Base-by-base conservation (phyloP, 1,140 invertebrate genomes). In the Macrosteles quadrilineatus region DNA sequence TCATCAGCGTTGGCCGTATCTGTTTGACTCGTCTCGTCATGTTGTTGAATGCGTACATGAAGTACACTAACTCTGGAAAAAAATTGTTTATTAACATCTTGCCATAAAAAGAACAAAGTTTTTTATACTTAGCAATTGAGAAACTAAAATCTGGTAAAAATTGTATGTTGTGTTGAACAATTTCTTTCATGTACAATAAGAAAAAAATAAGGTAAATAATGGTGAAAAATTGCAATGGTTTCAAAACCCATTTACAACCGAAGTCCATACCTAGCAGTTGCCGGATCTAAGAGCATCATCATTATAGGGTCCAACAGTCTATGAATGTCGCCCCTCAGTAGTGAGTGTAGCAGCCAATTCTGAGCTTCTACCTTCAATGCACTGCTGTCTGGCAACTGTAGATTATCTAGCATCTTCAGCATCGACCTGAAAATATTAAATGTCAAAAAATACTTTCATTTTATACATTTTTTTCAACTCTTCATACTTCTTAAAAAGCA, bases 251-350 rank as follows among this genome's bases (percentile, higher is more conserved):
- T n/a, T n/a, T n/a, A n/a, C n/a, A n/a, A n/a, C n/a, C n/a, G n/a
- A n/a, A n/a, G n/a, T n/a, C n/a, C 32, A 14, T 6, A 36, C 32
- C 32, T 4, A 67, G 92, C 90, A 0, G 94, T 96, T 53, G 89
- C 90, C 12, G 92, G 87, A 73, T 93, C 88, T 0, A 97, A 81
- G 1, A 97, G 79, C 78, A 95, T 91, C 43, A 87, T 83, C 43
- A 96, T 82, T 6, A 95, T 80, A 0, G 94, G 92, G 74, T 92
- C 92, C 4, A 97, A 83, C 27, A 97, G 83, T 0, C 93, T 82
- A 4, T 87, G 85, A 67, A 94, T 86, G 75, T 95, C 93, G 2
- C 90, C 90, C 1, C 91, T 84, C 47, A 94, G 84, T 2, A 95
- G 78, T 11, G 89, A 85, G 73, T 92, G 90, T 47, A 87, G 80